Conservation (phyloP, 1,140 invertebrate species). For the Condylostylus longicornis region DNA sequence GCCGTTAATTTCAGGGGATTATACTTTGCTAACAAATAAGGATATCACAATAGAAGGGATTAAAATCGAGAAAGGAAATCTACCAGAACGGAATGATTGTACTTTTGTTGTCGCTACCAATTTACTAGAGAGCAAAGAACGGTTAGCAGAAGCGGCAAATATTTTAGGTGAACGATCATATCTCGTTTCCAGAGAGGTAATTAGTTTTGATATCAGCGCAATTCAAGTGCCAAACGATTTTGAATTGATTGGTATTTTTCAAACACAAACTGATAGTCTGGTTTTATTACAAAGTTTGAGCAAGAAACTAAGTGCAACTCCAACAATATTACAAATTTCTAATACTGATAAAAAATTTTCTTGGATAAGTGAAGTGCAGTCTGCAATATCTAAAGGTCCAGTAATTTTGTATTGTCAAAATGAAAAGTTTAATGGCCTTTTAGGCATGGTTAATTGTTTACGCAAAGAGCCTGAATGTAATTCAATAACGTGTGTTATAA, state of each 20-base stretch:
- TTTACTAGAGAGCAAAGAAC: slow-evolving; percentile 20
- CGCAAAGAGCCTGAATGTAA: slow-evolving; percentile 51
- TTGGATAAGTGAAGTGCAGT: slow-evolving; percentile 40
- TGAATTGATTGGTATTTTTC: slow-evolving; percentile 21
- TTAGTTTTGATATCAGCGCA: slow-evolving; percentile 10
- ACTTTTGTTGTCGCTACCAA: slow-evolving; percentile 39
- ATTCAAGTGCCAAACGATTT: slow-evolving; percentile 14
- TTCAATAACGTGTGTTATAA: slow-evolving; percentile 42
- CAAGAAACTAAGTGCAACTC: slow-evolving; percentile 15
- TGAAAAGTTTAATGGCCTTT: slow-evolving; percentile 54
- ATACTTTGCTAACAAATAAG: slow-evolving; percentile 35
- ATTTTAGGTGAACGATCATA: slow-evolving; percentile 33
- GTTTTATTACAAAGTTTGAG: slow-evolving; percentile 27
- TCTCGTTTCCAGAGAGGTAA: slow-evolving; percentile 33
- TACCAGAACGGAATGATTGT: slow-evolving; percentile 39
- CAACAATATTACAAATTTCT: slow-evolving; percentile 20
- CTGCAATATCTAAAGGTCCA: slow-evolving; percentile 32
- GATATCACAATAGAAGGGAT: slow-evolving; percentile 38
- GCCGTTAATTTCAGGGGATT: slow-evolving; percentile 37
- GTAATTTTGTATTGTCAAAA: slow-evolving; percentile 42
- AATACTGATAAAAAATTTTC: slow-evolving; percentile 29
- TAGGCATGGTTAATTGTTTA: slow-evolving; percentile 70
- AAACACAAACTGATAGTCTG: slow-evolving; percentile 15
- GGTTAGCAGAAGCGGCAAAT: slow-evolving; percentile 19
- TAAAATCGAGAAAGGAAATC: slow-evolving; percentile 43